phyloP scores from a whole-genome alignment of 2,888 invertebrate species.

The Bellardia bayeri region DNA sequence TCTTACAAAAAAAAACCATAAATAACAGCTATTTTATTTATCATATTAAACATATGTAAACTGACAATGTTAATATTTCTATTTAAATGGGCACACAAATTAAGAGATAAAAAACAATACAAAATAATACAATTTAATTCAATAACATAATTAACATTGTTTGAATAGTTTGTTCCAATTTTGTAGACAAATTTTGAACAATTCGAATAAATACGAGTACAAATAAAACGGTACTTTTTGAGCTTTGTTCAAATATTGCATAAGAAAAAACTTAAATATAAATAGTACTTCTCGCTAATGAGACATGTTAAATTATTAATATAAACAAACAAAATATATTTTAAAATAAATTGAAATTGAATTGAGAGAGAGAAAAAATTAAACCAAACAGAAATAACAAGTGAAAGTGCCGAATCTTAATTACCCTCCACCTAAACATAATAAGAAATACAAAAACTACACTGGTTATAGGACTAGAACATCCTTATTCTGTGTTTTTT shows the following conservation, averaged over 20 bases:
- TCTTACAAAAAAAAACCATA: no score
- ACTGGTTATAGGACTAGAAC: no score
- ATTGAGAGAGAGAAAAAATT: not conserved
- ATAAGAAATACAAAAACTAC: no score
- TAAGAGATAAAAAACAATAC: not conserved
- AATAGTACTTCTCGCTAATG: conserved; percentile 8
- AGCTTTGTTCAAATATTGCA: conserved; percentile 1
- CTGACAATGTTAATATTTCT: not conserved
- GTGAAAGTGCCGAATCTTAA: no score
- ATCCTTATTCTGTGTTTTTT: no score
- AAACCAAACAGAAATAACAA: not conserved
- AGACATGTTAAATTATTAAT: not conserved
- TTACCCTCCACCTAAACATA: no score
- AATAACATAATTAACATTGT: conserved; percentile 22
- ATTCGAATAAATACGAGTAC: not conserved
- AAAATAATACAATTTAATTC: conserved; percentile 10
- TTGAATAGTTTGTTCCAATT: conserved; percentile 30
- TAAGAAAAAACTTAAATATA: conserved; percentile 18
- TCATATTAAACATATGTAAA: not conserved
- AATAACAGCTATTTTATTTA: no score
- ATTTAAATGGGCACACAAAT: not conserved
- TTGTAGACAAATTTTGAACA: conserved; percentile 6
- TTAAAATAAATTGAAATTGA: not conserved
- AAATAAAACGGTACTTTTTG: conserved; percentile 2
- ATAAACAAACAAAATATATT: conserved; percentile 11